Evolutionary conservation across 2,797 vertebrate species (phyloP).

Genomic region (Euphonia xanthogaster): DNA sequence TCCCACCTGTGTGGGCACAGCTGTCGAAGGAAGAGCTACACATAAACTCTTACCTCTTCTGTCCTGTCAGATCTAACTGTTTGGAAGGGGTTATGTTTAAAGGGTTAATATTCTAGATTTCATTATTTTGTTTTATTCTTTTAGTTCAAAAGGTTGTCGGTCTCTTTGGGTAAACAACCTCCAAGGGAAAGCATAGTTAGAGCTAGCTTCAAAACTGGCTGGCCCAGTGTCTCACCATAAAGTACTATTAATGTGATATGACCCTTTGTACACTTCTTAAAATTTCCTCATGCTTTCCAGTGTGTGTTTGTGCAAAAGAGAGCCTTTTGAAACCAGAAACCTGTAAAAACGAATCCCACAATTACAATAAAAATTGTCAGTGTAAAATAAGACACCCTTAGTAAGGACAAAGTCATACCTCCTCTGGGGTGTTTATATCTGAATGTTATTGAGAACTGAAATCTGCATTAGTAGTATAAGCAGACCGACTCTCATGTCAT

Average conservation of each 20-base stretch:
- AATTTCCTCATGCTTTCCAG: not conserved
- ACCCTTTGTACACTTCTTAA: not conserved
- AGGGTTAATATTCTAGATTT: not conserved
- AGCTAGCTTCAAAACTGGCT: not conserved
- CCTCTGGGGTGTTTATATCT: not conserved
- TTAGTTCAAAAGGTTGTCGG: not conserved
- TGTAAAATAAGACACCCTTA: not conserved
- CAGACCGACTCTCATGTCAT: not conserved
- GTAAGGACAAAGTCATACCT: not conserved
- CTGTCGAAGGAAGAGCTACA: not conserved
- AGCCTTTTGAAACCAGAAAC: not conserved
- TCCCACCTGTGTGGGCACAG: rapidly evolving
- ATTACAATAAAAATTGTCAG: not conserved
- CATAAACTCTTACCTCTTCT: not conserved
- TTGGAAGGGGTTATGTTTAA: not conserved
- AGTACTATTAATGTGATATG: not conserved
- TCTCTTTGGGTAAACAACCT: not conserved
- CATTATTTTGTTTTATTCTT: not conserved
- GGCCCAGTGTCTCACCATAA: not conserved
- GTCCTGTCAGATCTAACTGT: not conserved
- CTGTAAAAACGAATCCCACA: not conserved
- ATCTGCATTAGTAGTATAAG: not conserved
- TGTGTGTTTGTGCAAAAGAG: not conserved
- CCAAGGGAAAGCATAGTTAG: not conserved
- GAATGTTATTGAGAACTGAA: not conserved